Conservation (phyloP, 1,140 invertebrate genomes). For the Zaprionus davidi region DNA sequence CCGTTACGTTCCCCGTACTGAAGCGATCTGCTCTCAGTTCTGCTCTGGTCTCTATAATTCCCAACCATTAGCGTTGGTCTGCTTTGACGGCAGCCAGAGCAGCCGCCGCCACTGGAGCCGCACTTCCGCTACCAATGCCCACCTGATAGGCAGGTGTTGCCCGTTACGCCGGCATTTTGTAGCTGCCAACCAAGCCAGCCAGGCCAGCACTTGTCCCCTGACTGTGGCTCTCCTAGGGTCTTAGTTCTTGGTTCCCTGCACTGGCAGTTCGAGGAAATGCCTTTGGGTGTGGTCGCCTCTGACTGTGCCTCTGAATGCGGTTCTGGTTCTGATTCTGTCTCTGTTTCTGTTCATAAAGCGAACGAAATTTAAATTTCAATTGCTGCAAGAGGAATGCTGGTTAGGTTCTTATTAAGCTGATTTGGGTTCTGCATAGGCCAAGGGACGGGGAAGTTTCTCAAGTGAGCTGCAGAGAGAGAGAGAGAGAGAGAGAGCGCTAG, state of each 20-base stretch:
- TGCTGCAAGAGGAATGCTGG: constrained; percentile 35
- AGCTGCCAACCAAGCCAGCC: constrained; percentile 13
- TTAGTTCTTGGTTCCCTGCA: neutral
- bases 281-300: constrained; percentile 51
- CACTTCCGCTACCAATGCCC: constrained; percentile 48
- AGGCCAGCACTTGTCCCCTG: constrained; percentile 12
- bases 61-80: constrained; percentile 54
- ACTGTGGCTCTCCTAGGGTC: constrained; percentile 4
- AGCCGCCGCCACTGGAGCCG: constrained; percentile 33
- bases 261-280: constrained; percentile 36
- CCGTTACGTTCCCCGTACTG: constrained; percentile 30
- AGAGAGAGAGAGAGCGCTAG: neutral
- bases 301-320: neutral
- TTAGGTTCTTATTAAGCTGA: constrained; percentile 58
- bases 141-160: constrained; percentile 64
- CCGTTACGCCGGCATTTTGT: constrained; percentile 57
- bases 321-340: neutral
- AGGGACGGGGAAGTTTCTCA: neutral
- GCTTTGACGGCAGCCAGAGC: constrained; percentile 31
- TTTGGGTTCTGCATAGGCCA: constrained; percentile 13
- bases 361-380: constrained; percentile 62
- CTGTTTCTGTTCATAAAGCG: constrained; percentile 38
- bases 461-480: neutral
- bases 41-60: constrained; percentile 8
- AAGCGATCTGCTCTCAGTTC: neutral